Base-by-base conservation (phyloP, 2,113 vertebrate species). In the Seriola quinqueradiata region DNA sequence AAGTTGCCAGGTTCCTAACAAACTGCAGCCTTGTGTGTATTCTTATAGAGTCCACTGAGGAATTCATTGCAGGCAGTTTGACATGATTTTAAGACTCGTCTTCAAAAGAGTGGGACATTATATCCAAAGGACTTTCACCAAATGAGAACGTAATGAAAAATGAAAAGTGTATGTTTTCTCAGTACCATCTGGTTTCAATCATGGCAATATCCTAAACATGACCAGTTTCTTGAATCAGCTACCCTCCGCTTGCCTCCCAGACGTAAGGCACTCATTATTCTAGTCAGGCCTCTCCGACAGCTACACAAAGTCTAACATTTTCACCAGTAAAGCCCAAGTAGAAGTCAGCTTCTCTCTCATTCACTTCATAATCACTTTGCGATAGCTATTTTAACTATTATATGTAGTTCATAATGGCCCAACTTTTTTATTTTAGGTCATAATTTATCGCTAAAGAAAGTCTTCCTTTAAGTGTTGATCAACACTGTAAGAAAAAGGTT, bases 151-250 rank as follows among this genome's bases (percentile, higher is more conserved):
- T 92, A 91, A 93, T 91, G 84, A 89, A 91, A 93, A 90, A 89
- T 89, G 87, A 90, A 90, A 90, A 88, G 90, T 87, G 86, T 84
- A 68, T 89, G 76, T 92, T 92, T 92, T 93, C 79, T 59, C 69
- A 73, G 75, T 61, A 14, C 72, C 92, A 90, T 94, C 87, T 94
- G 92, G 86, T 84, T 84, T 92, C 84, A 85, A 90, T 93, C 82
- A 76, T 36, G 36, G 70, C 79, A 87, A 90, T 90, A 92, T 94
- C 92, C 87, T 89, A 90, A 92, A 92, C 91, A 92, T 87, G 90
- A 78, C 75, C 68, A 72, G 82, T 83, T 85, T 88, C 76, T 89
- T 86, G 72, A 93, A 80, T 89, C 82, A 40, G 84, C 85, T 80
- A 66, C 82, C 76, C 87, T 71, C 70, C 36, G 65, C 82, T 68